Percentiles rank a stretch among this genome's conserved stretches.
phyloP scores from a whole-genome alignment of 2,797 vertebrate species.

The Rhabdomys pumilio region DNA sequence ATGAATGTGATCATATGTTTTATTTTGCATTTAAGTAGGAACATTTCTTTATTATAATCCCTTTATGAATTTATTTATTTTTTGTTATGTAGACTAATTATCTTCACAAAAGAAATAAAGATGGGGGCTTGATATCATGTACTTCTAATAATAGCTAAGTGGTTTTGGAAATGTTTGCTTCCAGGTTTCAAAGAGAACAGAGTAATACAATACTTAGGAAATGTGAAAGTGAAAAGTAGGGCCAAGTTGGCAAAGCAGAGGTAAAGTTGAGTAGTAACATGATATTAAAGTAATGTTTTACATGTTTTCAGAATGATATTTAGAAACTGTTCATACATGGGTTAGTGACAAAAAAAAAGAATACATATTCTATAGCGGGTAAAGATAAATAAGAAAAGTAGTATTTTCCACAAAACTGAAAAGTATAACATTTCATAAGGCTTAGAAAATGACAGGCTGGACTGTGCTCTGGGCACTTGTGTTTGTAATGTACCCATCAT shows the following conservation, averaged over 20 bases:
- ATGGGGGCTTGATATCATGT: not conserved
- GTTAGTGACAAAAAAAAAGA: not conserved
- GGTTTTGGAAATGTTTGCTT: constrained; percentile 8
- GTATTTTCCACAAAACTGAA: not conserved
- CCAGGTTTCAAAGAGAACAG: not conserved
- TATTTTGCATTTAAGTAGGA: constrained; percentile 55
- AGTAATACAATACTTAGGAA: not conserved
- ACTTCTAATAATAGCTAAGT: not conserved
- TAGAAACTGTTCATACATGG: not conserved
- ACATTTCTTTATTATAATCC: constrained; percentile 5
- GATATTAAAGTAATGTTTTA: not conserved
- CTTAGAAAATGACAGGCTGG: not conserved
- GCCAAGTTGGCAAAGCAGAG: not conserved
- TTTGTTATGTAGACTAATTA: constrained; percentile 26
- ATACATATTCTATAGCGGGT: not conserved
- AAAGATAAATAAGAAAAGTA: constrained; percentile 20
- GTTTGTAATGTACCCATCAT: not conserved
- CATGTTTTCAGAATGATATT: not conserved
- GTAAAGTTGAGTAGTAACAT: not conserved
- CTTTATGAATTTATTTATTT: constrained; percentile 41
- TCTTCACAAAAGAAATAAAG: constrained; percentile 48
- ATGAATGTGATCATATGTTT: constrained; percentile 7
- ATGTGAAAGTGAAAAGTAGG: not conserved
- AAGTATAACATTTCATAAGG: constrained; percentile 1
- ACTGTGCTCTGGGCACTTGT: not conserved